Evolutionary conservation across 2,888 invertebrate genomes (phyloP), one percentile per base, ranked within the genome.

Genomic region (Drosophila neonasuta): DNA sequence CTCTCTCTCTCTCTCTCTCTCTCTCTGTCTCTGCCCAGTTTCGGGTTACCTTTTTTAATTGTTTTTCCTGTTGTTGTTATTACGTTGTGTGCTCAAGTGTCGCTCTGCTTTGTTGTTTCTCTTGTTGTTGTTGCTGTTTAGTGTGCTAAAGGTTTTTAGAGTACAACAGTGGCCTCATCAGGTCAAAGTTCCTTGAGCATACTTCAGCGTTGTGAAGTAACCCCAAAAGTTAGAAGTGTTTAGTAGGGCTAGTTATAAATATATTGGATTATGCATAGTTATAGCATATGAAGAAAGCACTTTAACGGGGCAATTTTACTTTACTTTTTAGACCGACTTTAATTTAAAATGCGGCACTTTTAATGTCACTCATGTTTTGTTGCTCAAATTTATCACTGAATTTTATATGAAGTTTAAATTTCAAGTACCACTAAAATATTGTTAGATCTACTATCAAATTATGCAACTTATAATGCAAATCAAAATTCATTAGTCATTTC

Each of bases 41-140:
- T 77, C 68, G 74, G 74, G 74, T 77, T 77, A 77, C 77, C 65
- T 77, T 77, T 68, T 74, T 77, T 77, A 77, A 77, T 77, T 77
- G 77, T 77, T 77, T 77, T 66, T 66, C 71, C 74, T 64, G 51
- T 50, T 70, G 64, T 60, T 54, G 52, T 61, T 58, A 20, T 24
- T 54, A 32, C 68, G 44, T 57, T 66, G 44, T 58, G 29, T 58
- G 29, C 41, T 65, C 64, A 65, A 75, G 74, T 74, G 75, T 76
- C 68, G 68, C 65, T 50, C 34, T n/a, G n/a, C 65, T 56, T 65
- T 15, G 13, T 8, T 76, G 73, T 73, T 71, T 68, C 54, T 68
- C 63, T 75, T 68, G 59, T 51, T 55, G 59, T 51, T 55, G 20
- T 39, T 24, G 24, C 24, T 24, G 24, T 24, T 24, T 24, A 24